A percentile compares a stretch with the other conserved stretches of the same genome.
phyloP scores from a whole-genome alignment of 2,113 vertebrate species.

The Prolemur simus region DNA sequence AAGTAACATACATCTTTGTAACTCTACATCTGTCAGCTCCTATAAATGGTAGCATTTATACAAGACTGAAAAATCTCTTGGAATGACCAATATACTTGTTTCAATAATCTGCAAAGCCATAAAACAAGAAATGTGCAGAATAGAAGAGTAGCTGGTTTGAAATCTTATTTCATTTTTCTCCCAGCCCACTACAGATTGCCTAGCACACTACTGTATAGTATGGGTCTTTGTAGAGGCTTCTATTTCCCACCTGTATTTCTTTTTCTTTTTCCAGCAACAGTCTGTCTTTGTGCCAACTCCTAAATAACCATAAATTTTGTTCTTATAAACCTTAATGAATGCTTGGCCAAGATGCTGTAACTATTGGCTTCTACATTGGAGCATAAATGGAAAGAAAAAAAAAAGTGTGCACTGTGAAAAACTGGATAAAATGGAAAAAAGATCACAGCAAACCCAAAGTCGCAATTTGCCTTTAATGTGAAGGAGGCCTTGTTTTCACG shows the following conservation, averaged over 20 bases:
- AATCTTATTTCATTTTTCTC: conserved; percentile 19
- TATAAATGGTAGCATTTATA: background rate
- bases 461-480: conserved; percentile 83
- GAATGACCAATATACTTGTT: conserved; percentile 20
- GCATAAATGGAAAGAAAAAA: conserved; percentile 78
- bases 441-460: conserved; percentile 82
- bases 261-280: conserved; percentile 78
- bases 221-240: conserved; percentile 66
- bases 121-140: background rate
- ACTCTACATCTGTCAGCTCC: background rate
- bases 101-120: conserved; percentile 20
- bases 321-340: conserved; percentile 86
- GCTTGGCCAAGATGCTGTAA: conserved; percentile 84
- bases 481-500: conserved; percentile 85
- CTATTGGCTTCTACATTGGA: conserved; percentile 83
- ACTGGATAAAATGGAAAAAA: conserved; percentile 83
- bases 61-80: background rate
- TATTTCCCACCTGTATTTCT: conserved; percentile 82
- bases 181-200: background rate
- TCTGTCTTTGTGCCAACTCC: conserved; percentile 79
- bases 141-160: conserved; percentile 9
- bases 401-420: conserved; percentile 76
- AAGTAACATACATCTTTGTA: background rate
- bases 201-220: conserved; percentile 44
- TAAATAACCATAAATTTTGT: conserved; percentile 86